Base-by-base conservation (phyloP, 2,888 invertebrate species). In the Nymphalis polychloros region DNA sequence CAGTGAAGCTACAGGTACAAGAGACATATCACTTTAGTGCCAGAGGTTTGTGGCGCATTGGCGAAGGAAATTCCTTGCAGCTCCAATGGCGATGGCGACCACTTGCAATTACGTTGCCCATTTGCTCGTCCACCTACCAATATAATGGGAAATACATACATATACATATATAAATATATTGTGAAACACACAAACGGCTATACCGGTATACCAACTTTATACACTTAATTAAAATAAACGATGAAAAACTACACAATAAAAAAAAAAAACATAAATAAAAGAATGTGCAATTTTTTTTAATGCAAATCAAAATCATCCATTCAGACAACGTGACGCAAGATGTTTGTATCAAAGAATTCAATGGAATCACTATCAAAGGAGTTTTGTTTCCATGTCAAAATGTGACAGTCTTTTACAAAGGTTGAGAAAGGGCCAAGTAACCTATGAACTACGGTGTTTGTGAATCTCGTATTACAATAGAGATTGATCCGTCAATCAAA, bases 391-490 rank as follows among this genome's bases (percentile, higher is more conserved):
- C 72, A 16, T 69, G 71, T 78, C 76, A 75, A 72, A 74, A 72
- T 68, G 69, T 77, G 77, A 74, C 77, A 71, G 67, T 69, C 61
- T 23, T 23, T 8, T 13, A 65, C 64, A 62, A 50, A 63, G 63
- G 52, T 57, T 49, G 59, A 63, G 66, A 60, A 68, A 66, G 63
- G 63, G 60, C 64, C 74, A 74, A 76, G 13, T 57, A 57, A 57
- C 77, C 78, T 76, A 74, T 77, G 78, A 77, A 77, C 78, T 74
- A 62, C 46, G 72, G 68, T 75, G 72, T 67, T 73, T 73, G 74
- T 72, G 59, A 68, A 59, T 72, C 74, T 67, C 69, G 67, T 72
- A 66, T 41, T 41, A 70, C 71, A 70, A 72, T 61, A 65, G 69
- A 69, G 64, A 70, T 69, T 61, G 55, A 49, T 65, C 69, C 74